phyloP scores from a whole-genome alignment of 2,797 vertebrate genomes.

The Echeneis naucrates region DNA sequence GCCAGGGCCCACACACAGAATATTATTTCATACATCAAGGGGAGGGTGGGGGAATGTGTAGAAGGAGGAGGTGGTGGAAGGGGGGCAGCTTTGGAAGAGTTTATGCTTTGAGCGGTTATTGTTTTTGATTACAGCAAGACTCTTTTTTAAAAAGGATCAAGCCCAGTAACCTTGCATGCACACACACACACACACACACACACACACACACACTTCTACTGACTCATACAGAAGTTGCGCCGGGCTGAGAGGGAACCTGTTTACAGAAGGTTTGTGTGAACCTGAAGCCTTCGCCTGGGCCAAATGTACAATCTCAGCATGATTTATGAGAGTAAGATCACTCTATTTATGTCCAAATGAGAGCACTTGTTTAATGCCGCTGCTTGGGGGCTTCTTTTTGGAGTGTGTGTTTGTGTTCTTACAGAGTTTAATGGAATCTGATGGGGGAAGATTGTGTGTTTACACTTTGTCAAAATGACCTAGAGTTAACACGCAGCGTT shows the following conservation, averaged over 20 bases:
- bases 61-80: conserved; percentile 7
- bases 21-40: conserved; percentile 94
- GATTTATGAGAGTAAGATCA: conserved; percentile 78
- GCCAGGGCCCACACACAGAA: conserved; percentile 96
- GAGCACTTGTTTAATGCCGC: conserved; percentile 76
- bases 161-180: conserved; percentile 55
- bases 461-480: conserved; percentile 68
- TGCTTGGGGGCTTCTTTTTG: conserved; percentile 71
- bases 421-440: conserved; percentile 69
- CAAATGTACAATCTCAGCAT: conserved; percentile 72
- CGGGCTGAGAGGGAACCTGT: conserved; percentile 73
- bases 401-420: conserved; percentile 68
- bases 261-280: conserved; percentile 82
- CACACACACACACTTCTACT: conserved; percentile 32
- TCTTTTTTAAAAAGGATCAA: conserved; percentile 86
- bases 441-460: conserved; percentile 71
- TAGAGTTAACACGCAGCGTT: conserved; percentile 48
- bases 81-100: conserved; percentile 86
- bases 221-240: conserved; percentile 38
- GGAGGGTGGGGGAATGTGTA: conserved; percentile 29
- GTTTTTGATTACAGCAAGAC: conserved; percentile 96
- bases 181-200: conserved; percentile 29
- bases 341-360: conserved; percentile 78
- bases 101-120: conserved; percentile 94
- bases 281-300: conserved; percentile 75